phyloP scores from a whole-genome alignment of 2,888 invertebrate species.

The Nasonovia ribisnigri region DNA sequence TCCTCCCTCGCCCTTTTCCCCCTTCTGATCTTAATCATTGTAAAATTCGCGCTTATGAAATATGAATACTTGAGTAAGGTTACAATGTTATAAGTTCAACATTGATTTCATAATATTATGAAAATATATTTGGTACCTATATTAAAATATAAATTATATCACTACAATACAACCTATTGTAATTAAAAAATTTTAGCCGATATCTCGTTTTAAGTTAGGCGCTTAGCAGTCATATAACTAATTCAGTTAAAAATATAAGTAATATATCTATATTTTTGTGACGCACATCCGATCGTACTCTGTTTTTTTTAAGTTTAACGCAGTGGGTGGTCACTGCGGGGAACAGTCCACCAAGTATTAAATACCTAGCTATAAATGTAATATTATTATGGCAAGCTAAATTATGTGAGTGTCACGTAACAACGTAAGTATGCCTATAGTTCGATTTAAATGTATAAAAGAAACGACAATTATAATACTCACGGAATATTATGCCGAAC shows the following conservation, averaged over 20 bases:
- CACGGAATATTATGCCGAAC: conserved; percentile 27
- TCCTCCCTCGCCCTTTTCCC: not conserved
- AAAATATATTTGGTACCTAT: not conserved
- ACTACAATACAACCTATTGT: too few relatives aligned
- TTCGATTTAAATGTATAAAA: not conserved
- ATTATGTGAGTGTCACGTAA: not conserved
- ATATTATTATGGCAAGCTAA: not conserved
- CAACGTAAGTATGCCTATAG: not conserved
- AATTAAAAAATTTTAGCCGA: not conserved
- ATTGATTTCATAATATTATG: not conserved
- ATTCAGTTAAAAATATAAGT: not conserved
- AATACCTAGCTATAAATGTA: not conserved
- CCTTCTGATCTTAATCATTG: not conserved
- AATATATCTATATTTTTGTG: not conserved
- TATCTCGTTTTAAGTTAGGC: not conserved
- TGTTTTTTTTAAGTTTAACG: not conserved
- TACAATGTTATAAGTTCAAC: too few relatives aligned
- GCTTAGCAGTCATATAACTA: not conserved
- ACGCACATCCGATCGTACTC: not conserved
- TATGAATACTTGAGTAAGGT: not conserved
- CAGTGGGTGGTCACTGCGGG: not conserved
- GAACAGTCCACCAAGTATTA: not conserved
- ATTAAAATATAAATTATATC: not conserved
- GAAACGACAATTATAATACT: conserved; percentile 26
- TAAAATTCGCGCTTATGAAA: not conserved